Conservation (phyloP, 2,113 vertebrate species). For the Lepisosteus oculatus region DNA sequence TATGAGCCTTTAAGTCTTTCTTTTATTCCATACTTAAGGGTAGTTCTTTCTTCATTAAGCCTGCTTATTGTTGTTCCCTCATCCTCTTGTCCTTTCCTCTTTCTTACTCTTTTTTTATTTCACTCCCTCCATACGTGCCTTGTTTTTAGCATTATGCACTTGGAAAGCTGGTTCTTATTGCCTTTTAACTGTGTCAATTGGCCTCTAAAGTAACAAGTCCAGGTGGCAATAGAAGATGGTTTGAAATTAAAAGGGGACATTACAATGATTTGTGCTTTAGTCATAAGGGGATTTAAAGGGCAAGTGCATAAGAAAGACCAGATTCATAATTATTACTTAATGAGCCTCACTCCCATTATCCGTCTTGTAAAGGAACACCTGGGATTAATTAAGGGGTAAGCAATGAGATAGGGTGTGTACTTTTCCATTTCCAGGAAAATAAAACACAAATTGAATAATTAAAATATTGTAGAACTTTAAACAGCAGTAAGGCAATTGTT, state of each 20-base stretch:
- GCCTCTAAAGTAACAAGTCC: not conserved
- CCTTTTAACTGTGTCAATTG: not conserved
- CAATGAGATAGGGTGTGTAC: constrained; percentile 25
- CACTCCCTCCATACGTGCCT: not conserved
- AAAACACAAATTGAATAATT: constrained; percentile 36
- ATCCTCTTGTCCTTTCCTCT: no score
- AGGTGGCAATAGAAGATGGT: not conserved
- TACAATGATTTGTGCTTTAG: not conserved
- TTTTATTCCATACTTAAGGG: no score
- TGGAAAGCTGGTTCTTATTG: not conserved
- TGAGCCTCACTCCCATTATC: constrained; percentile 27
- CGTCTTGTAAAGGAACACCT: constrained; percentile 26
- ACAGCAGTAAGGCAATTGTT: constrained; percentile 8
- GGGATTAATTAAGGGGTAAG: constrained; percentile 38
- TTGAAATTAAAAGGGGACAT: not conserved
- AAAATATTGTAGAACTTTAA: constrained; percentile 23
- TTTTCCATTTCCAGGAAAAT: constrained; percentile 7
- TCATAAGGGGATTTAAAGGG: constrained; percentile 14
- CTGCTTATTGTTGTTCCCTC: no score
- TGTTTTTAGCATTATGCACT: not conserved
- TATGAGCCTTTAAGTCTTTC: not conserved
- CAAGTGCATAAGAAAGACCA: constrained; percentile 23
- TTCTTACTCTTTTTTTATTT: no score
- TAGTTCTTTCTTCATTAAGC: no score
- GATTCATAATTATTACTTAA: constrained; percentile 26